Conservation (phyloP, 2,888 invertebrate genomes). For the Drosophila nr. fundita region DNA sequence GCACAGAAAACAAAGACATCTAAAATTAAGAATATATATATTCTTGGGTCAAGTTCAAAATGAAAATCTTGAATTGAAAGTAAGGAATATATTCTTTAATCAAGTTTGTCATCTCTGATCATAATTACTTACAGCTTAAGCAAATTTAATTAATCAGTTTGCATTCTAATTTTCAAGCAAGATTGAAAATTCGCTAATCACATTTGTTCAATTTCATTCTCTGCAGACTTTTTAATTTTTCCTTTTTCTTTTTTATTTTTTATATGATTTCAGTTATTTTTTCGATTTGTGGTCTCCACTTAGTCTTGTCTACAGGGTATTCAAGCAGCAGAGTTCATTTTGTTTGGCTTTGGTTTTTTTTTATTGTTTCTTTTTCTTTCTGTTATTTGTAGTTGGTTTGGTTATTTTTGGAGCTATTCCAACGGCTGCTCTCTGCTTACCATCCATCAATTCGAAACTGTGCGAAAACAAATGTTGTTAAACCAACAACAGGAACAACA, state of each 20-base stretch:
- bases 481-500: constrained; percentile 6
- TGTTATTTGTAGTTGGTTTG: not conserved
- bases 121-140: not conserved
- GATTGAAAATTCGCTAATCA: not conserved
- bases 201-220: not conserved
- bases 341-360: not conserved
- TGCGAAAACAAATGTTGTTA: constrained; percentile 16
- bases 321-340: no score
- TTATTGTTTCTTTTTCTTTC: not conserved
- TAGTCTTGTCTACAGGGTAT: not conserved
- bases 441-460: constrained; percentile 30
- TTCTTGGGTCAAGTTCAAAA: not conserved
- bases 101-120: not conserved
- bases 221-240: not conserved
- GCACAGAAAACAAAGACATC: rapidly evolving
- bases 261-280: not conserved
- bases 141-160: not conserved
- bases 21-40: not conserved
- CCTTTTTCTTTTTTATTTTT: not conserved
- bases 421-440: constrained; percentile 10
- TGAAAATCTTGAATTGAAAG: not conserved
- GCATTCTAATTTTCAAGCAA: not conserved
- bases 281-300: not conserved
- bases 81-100: not conserved
- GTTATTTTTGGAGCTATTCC: not conserved